A percentile compares a stretch with the other conserved stretches of the same genome.
Evolutionary conservation across 2,888 invertebrate genomes (phyloP).

Genomic region (Octodonta nipae): DNA sequence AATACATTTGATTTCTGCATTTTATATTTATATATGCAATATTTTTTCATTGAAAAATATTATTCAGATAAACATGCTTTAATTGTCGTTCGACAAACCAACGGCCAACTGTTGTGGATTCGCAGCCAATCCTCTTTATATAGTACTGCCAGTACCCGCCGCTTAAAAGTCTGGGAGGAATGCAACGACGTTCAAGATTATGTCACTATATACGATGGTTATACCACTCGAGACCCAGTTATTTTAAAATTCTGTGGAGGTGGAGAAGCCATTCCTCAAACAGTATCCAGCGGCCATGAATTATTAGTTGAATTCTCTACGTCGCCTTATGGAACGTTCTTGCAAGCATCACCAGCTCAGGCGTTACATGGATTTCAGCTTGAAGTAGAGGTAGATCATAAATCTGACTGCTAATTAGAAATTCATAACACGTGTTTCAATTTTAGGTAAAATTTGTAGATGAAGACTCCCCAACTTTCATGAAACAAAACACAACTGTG

Average conservation of each 20-base stretch:
- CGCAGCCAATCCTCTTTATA: slow-evolving; percentile 61
- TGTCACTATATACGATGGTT: slow-evolving; percentile 78
- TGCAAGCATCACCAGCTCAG: slow-evolving; percentile 63
- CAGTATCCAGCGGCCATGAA: slow-evolving; percentile 77
- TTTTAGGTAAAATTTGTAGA: slow-evolving; percentile 78
- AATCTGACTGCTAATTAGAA: too few relatives aligned
- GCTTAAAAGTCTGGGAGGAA: slow-evolving; percentile 60
- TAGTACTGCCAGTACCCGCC: slow-evolving; percentile 39
- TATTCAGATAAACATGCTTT: slow-evolving; percentile 78
- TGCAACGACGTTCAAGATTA: slow-evolving; percentile 76
- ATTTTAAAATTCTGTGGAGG: slow-evolving; percentile 83
- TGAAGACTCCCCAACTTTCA: slow-evolving; percentile 67
- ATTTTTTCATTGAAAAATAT: too few relatives aligned
- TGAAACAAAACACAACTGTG: slow-evolving; percentile 75
- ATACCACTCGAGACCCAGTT: slow-evolving; percentile 75
- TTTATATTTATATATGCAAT: too few relatives aligned
- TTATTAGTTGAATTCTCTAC: slow-evolving; percentile 80
- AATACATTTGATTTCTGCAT: too few relatives aligned
- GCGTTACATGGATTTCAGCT: slow-evolving; percentile 79
- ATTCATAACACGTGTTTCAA: too few relatives aligned
- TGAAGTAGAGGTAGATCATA: slow-evolving; percentile 57
- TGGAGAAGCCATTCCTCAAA: slow-evolving; percentile 72
- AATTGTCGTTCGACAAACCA: slow-evolving; percentile 71
- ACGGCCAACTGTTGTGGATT: slow-evolving; percentile 74
- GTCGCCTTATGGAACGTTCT: slow-evolving; percentile 77